A percentile compares a stretch with the other conserved stretches of the same genome.
Conservation (phyloP, 30 jellyfish, hydroid and myxozoan genomes). For the Turritopsis rubra region DNA sequence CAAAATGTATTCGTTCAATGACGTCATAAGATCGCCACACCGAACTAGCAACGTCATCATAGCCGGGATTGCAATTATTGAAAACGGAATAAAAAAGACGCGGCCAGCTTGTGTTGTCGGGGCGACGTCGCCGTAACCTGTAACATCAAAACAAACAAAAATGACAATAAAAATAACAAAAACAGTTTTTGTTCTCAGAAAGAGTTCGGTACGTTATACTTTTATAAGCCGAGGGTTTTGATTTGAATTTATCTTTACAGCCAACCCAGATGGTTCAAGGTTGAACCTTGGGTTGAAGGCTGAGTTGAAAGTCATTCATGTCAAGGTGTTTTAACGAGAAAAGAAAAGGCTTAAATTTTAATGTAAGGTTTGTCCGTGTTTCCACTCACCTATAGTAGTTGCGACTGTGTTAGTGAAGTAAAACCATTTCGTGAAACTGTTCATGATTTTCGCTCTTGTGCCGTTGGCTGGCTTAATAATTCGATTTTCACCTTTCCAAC, state of each 20-base stretch:
- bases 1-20: slow-evolving; percentile 21
- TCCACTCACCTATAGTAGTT: background rate
- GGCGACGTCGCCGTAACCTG: slow-evolving; percentile 52
- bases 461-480: background rate
- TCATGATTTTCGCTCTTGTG: background rate
- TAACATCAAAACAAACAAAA: background rate
- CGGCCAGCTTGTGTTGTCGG: slow-evolving; percentile 30
- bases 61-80: slow-evolving; percentile 53
- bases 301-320: too few species aligned
- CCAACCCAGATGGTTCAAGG: too few species aligned
- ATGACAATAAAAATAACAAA: background rate
- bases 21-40: slow-evolving; percentile 51
- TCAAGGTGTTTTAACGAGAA: too few species aligned
- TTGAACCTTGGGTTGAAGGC: too few species aligned
- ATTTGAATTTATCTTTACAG: too few species aligned
- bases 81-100: slow-evolving; percentile 43
- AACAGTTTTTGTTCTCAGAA: too few species aligned
- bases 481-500: background rate
- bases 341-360: too few species aligned
- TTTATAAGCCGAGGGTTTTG: too few species aligned
- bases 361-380: background rate
- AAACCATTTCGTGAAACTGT: background rate
- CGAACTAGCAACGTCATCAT: slow-evolving; percentile 55
- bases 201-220: too few species aligned
- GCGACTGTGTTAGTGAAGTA: slow-evolving; percentile 6